A percentile compares a stretch with the other conserved stretches of the same genome.
These are phyloP conservation scores for Hedya salicella DNA, from an alignment of 2,888 invertebrate genomes.

Conservation along the genomic window DNA sequence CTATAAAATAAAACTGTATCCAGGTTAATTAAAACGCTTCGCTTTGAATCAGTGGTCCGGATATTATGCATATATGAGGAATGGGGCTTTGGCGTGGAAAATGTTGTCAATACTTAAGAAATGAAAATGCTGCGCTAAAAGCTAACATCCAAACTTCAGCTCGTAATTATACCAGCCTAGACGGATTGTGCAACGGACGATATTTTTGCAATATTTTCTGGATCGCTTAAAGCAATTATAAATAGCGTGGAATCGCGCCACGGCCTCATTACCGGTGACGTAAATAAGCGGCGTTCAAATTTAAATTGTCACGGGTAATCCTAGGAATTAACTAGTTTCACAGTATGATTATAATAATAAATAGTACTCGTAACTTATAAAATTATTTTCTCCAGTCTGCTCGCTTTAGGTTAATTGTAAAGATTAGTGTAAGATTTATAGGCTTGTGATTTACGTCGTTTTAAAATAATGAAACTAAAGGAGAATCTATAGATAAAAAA, in stretches of 20 bases:
- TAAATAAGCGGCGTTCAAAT: conserved; percentile 26
- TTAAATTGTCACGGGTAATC: conserved; percentile 3
- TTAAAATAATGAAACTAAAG: too few species aligned
- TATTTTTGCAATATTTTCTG: conserved; percentile 25
- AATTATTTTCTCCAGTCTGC: too few species aligned
- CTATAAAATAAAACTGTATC: too few species aligned
- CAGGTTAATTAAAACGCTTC: too few species aligned
- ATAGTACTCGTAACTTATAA: too few species aligned
- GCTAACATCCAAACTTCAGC: neutral
- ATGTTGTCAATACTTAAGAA: neutral
- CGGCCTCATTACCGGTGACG: conserved; percentile 30
- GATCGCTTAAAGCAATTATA: conserved; percentile 33
- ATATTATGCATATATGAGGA: too few species aligned
- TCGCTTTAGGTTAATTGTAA: too few species aligned
- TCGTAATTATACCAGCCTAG: neutral
- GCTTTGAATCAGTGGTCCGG: too few species aligned
- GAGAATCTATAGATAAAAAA: too few species aligned
- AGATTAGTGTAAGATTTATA: too few species aligned
- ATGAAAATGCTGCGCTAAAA: neutral
- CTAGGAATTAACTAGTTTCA: neutral
- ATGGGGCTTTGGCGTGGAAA: neutral
- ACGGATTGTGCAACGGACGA: conserved; percentile 4
- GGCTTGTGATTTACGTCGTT: too few species aligned
- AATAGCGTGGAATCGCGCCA: conserved; percentile 32
- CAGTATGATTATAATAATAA: too few species aligned